A percentile compares a stretch with the other conserved stretches of the same genome.
These are phyloP conservation scores for Shinisaurus crocodilurus DNA, from an alignment of 2,113 vertebrate species.

Conservation along the genomic window DNA sequence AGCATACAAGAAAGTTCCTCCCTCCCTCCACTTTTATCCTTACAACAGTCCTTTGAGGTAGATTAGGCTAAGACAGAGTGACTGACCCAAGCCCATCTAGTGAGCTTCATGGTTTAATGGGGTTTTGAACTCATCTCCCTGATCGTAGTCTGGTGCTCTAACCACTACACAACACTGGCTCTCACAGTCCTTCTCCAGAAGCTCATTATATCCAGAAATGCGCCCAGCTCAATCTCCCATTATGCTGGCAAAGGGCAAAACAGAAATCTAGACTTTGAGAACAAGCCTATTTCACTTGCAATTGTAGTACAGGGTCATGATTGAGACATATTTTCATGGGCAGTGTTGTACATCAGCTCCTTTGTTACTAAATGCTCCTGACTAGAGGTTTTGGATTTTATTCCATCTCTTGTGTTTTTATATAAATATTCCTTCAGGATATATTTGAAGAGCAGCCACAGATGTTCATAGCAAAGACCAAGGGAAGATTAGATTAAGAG, in stretches of 20 bases:
- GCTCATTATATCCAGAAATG: not conserved
- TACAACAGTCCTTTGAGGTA: not conserved
- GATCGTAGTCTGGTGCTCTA: not conserved
- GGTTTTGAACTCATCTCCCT: not conserved
- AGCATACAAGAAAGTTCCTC: not conserved
- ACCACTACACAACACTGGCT: not conserved
- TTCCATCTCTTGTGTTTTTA: slow-evolving; percentile 18
- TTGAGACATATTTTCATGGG: not conserved
- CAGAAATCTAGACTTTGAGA: not conserved
- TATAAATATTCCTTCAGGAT: slow-evolving; percentile 22
- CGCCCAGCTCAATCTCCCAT: not conserved
- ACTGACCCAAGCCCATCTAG: not conserved
- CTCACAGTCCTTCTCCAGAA: not conserved
- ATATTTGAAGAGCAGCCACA: slow-evolving; percentile 21
- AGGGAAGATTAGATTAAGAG: slow-evolving; percentile 40
- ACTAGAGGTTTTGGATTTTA: slow-evolving; percentile 40
- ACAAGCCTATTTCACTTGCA: not conserved
- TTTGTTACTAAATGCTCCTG: slow-evolving; percentile 26
- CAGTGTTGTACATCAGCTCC: slow-evolving; percentile 9
- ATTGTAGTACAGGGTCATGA: slow-evolving; percentile 6
- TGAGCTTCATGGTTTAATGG: not conserved
- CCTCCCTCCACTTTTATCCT: not conserved
- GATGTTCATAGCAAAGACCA: slow-evolving; percentile 30
- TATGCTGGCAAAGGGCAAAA: not conserved
- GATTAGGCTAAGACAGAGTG: not conserved